Base-by-base conservation (phyloP, 2,113 vertebrate species). In the Microcebus ravelobensis region DNA sequence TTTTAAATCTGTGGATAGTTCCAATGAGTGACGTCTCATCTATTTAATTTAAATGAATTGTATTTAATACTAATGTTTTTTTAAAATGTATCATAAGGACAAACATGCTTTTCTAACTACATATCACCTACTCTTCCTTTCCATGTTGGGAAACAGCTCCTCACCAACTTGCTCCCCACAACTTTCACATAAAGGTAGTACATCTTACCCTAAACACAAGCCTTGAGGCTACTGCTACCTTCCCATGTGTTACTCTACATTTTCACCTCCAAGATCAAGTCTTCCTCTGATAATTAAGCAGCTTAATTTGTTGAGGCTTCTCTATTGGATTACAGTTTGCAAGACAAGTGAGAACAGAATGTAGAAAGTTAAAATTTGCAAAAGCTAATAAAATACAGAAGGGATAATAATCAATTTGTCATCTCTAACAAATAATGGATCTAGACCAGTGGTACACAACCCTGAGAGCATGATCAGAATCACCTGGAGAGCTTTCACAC, bases 1-100 rank as follows among this genome's bases (percentile, higher is more conserved):
- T 88, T 76, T 85, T 74, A 73, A 94, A 94, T 36, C 27, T 89
- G 52, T 88, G 50, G 42, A 74, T 73, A 87, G 6, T 57, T 95
- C 23, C n/a, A 90, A 71, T 67, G 13, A 89, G 27, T 13, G 82
- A 20, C 11, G 79, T 67, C 50, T 86, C 48, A 88, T 45, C 68
- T 73, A 63, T 81, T 39, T 85, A 45, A 68, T 90, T 94, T 90
- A 20, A 59, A 55, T 27, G 48, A 71, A 91, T 61, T 90, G 45
- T 77, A 61, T 73, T n/a, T 95, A 74, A 87, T 45, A 77, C 17
- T 52, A 21, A 79, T 73, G 39, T 87, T 48, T 68, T 88, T 67
- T 45, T 10, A 21, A 48, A 59, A 74, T 7, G 6, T 83, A n/a
- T 36, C 65, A 68, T 65, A 96, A 31, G 10, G n/a, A 10, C n/a